A percentile compares a stretch with the other conserved stretches of the same genome.
These are phyloP conservation scores for Zaprionus inermis DNA, from an alignment of 1,140 invertebrate genomes.

Conservation along the genomic window DNA sequence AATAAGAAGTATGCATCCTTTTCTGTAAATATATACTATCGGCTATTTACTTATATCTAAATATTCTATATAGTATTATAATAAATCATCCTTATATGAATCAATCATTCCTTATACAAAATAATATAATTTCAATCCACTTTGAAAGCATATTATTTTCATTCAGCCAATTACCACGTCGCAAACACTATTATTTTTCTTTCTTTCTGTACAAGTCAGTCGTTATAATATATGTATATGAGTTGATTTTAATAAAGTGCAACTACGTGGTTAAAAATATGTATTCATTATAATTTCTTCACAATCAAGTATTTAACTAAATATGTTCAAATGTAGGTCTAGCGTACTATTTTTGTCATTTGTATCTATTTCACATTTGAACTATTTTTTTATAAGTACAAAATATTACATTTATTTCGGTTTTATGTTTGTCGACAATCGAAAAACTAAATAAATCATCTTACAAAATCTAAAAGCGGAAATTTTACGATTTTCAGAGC, in stretches of 20 bases:
- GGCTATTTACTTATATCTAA: neutral
- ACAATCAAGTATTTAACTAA: neutral
- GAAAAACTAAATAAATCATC: too few relatives aligned
- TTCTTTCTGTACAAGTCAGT: slow-evolving; percentile 39
- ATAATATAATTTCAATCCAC: slow-evolving; percentile 22
- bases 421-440: neutral
- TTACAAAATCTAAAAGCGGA: too few relatives aligned
- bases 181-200: slow-evolving; percentile 30
- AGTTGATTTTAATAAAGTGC: slow-evolving; percentile 9
- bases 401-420: neutral
- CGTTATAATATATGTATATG: slow-evolving; percentile 12
- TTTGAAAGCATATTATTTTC: slow-evolving; percentile 19
- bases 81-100: neutral
- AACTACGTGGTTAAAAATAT: slow-evolving; percentile 2
- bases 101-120: neutral
- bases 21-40: neutral
- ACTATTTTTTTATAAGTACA: neutral
- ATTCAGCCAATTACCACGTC: slow-evolving; percentile 6
- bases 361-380: neutral
- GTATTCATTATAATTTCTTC: neutral
- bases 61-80: neutral
- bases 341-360: neutral
- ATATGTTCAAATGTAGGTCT: neutral
- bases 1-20: neutral
- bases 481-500: too few relatives aligned